Conservation (phyloP, 2,888 invertebrate species). For the Drosophila histrio region DNA sequence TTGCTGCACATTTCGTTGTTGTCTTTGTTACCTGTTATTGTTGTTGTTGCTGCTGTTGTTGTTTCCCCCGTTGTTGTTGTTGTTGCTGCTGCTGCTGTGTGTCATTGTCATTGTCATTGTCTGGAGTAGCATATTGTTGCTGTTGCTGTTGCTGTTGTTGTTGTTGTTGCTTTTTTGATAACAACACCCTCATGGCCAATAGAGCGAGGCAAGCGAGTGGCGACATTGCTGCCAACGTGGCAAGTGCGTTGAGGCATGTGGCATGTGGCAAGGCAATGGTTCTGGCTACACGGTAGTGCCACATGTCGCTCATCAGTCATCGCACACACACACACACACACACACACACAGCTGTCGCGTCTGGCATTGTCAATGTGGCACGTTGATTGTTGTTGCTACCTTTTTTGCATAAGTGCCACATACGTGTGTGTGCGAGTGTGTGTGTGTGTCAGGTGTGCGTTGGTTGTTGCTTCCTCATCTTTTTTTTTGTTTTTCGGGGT, state of each 20-base stretch:
- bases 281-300: constrained; percentile 41
- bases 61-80: background rate
- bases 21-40: background rate
- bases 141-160: constrained; percentile 7
- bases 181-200: constrained; percentile 80
- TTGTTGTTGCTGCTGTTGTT: background rate
- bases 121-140: constrained; percentile 29
- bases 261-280: constrained; percentile 28
- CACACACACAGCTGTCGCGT: constrained; percentile 46
- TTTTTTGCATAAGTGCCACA: constrained; percentile 77
- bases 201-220: constrained; percentile 51
- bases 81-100: constrained; percentile 22
- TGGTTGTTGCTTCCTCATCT: constrained; percentile 7
- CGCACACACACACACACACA: constrained; percentile 28
- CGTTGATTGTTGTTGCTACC: constrained; percentile 77
- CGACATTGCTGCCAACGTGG: constrained; percentile 27
- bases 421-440: constrained; percentile 14
- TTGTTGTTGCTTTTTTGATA: constrained; percentile 39
- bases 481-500: constrained; percentile 6
- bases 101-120: constrained; percentile 39
- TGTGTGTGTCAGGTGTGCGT: constrained; percentile 51
- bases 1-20: constrained; percentile 2
- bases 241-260: constrained; percentile 42
- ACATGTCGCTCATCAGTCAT: constrained; percentile 74
- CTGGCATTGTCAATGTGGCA: constrained; percentile 77